phyloP scores from a whole-genome alignment of 2,113 vertebrate species.

The Haemorhous mexicanus region DNA sequence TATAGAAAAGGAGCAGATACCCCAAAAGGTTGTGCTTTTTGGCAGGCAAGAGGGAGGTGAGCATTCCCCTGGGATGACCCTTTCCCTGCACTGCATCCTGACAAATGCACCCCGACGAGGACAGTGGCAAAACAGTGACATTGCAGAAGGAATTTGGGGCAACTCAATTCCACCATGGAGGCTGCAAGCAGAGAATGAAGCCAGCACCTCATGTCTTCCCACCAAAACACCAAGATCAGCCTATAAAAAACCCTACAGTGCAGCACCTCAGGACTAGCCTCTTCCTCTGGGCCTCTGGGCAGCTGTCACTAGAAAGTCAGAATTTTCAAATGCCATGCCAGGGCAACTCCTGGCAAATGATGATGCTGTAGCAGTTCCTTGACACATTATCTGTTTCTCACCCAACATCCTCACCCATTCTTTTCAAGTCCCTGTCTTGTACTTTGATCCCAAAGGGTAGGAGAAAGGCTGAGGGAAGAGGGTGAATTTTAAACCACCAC shows the following conservation, averaged over 20 bases:
- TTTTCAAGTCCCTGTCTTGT: neutral
- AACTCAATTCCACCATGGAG: neutral
- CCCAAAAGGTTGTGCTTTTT: neutral
- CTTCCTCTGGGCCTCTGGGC: neutral
- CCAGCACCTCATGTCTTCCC: neutral
- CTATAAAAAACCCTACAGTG: neutral
- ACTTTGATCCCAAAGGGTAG: neutral
- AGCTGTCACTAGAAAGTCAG: neutral
- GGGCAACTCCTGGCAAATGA: neutral
- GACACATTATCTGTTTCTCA: neutral
- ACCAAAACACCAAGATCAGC: neutral
- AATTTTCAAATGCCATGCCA: neutral
- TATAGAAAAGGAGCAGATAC: neutral
- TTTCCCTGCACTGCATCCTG: neutral
- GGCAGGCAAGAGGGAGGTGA: neutral
- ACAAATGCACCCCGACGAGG: neutral
- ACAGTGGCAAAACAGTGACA: neutral
- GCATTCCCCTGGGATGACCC: accelerated
- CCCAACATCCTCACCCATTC: neutral
- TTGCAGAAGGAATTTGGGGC: neutral
- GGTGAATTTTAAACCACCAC: conserved; percentile 43
- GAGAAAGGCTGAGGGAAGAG: neutral
- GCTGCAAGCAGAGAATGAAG: neutral
- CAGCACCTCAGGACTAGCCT: neutral
- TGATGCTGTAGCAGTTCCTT: accelerated